Evolutionary conservation across 2,888 invertebrate species (phyloP).

Genomic region (Drosophila infuscata): DNA sequence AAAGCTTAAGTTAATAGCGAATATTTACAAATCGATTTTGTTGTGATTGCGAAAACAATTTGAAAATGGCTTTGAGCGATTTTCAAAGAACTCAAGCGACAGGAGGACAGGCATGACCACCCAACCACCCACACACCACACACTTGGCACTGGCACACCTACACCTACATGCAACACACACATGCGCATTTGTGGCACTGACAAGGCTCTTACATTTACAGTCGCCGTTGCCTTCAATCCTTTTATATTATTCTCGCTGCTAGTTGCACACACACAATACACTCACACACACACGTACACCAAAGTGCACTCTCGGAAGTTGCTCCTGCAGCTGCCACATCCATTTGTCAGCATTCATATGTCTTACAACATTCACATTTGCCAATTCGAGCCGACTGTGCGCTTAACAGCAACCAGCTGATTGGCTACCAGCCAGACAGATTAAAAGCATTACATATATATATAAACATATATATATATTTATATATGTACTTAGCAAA

Average conservation of each 20-base stretch:
- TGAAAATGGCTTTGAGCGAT: constrained; percentile 76
- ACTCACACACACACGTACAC: constrained; percentile 1
- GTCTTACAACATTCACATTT: constrained; percentile 29
- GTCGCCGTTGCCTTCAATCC: constrained; percentile 35
- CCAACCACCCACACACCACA: constrained; percentile 13
- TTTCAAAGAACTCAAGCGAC: constrained; percentile 60
- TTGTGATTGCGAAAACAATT: constrained; percentile 76
- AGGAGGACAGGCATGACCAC: constrained; percentile 61
- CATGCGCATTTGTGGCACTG: constrained; percentile 32
- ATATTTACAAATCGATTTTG: constrained; percentile 74
- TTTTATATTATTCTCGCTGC: constrained; percentile 35
- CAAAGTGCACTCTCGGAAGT: constrained; percentile 35
- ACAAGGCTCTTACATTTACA: constrained; percentile 25
- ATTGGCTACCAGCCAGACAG: constrained; percentile 15
- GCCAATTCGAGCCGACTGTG: constrained; percentile 38
- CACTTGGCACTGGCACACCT: constrained; percentile 1
- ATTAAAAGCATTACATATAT: not conserved
- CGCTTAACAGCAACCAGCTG: constrained; percentile 14
- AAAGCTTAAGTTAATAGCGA: constrained; percentile 61
- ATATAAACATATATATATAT: not conserved
- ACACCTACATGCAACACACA: constrained; percentile 8
- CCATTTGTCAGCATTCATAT: constrained; percentile 32
- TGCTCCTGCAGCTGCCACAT: constrained; percentile 22
- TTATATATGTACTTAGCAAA: not conserved
- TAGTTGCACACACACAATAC: constrained; percentile 2